phyloP scores from a whole-genome alignment of 1,140 invertebrate species.

The Monochamus saltuarius region DNA sequence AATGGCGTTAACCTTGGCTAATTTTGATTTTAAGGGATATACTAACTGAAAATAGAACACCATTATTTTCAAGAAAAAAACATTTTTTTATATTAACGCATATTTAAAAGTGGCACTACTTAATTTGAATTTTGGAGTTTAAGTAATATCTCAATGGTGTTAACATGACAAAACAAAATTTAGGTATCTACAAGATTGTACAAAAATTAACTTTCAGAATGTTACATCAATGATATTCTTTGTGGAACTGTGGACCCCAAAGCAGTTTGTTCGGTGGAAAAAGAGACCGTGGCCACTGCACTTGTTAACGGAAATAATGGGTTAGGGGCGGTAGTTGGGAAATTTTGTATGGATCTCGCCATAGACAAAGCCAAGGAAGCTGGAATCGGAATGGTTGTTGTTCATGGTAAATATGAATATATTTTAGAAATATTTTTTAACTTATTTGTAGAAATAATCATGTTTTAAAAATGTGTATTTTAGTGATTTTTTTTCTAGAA shows the following conservation, averaged over 20 bases:
- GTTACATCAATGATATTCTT: slow-evolving; percentile 68
- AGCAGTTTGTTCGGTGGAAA: slow-evolving; percentile 65
- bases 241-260: slow-evolving; percentile 56
- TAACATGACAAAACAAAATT: no score
- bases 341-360: slow-evolving; percentile 87
- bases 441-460: neutral
- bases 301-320: slow-evolving; percentile 83
- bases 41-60: no score
- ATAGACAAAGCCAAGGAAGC: slow-evolving; percentile 81
- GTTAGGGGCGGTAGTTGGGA: slow-evolving; percentile 84
- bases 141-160: no score
- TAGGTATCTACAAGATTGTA: neutral
- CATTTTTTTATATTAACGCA: no score
- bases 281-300: slow-evolving; percentile 76
- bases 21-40: no score
- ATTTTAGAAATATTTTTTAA: no score
- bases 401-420: slow-evolving; percentile 59
- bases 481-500: no score
- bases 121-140: no score
- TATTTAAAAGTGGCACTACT: no score
- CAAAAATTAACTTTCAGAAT: slow-evolving; percentile 50
- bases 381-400: slow-evolving; percentile 87
- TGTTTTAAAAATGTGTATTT: no score
- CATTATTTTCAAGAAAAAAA: no score
- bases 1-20: no score